Evolutionary conservation across 2,888 invertebrate species (phyloP).

Genomic region (Phyllotreta striolata): DNA sequence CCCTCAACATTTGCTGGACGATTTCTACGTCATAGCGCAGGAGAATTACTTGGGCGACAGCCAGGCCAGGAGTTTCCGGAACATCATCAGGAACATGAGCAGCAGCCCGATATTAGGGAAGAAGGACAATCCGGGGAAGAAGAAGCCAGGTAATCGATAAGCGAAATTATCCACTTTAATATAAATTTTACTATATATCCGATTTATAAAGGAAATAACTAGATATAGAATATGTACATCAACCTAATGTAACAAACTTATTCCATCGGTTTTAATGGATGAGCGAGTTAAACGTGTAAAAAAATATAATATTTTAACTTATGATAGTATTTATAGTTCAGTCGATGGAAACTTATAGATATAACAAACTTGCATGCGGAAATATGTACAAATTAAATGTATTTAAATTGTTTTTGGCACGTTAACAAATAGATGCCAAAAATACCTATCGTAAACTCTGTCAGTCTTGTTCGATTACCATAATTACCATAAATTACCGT

Average conservation of each 20-base stretch:
- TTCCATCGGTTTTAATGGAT: no score
- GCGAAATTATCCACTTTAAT: background rate
- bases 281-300: conserved; percentile 2
- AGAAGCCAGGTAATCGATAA: conserved; percentile 39
- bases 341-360: conserved; percentile 14
- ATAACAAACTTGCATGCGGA: conserved; percentile 13
- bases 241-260: background rate
- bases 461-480: no score
- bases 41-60: conserved; percentile 69
- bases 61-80: conserved; percentile 80
- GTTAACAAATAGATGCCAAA: no score
- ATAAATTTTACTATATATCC: background rate
- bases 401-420: background rate
- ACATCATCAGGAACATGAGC: conserved; percentile 83
- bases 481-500: no score
- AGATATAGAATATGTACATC: background rate
- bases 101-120: conserved; percentile 82
- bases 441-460: no score
- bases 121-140: conserved; percentile 67
- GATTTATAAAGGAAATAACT: conserved; percentile 1
- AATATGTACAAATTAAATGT: conserved; percentile 10
- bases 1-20: conserved; percentile 85
- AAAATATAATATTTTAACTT: conserved; percentile 14
- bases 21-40: conserved; percentile 89
- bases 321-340: conserved; percentile 21